Base-by-base conservation (phyloP, 1,140 invertebrate genomes). In the Mercenaria mercenaria region DNA sequence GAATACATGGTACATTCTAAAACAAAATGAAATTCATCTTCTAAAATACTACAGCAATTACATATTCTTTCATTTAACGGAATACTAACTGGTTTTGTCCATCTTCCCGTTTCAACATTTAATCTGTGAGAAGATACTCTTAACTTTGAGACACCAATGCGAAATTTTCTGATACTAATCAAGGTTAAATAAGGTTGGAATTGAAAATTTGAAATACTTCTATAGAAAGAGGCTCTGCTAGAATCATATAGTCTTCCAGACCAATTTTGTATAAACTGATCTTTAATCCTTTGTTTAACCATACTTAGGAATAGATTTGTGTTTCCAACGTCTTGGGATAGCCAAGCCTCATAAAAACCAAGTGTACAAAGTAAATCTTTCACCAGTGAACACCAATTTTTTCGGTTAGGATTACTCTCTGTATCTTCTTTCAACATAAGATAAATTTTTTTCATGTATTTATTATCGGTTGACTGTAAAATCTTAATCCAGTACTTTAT, bases 21-120 rank as follows among this genome's bases (percentile, higher is more conserved):
- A 82, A 61, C 15, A 82, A 82, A 82, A n/a, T 82, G 52, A 32
- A n/a, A 82, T 64, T 82, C 80, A 37, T 82, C 80, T n/a, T 82
- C 59, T 64, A 82, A 37, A 20, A 41, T 2, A 41, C 41, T 82
- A 39, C 80, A 82, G 1, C 13, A 37, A 41, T 39, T 15, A 67
- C 77, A 80, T 80, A 11, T 80, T 52, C 77, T 34, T n/a, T 80
- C 43, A 20, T 29, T 34, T 26, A 34, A 52, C 32, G 15, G n/a
- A 52, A 50, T n/a, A n/a, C n/a, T 56, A 13, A 11, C 11, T 37
- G 80, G 77, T 80, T 41, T 34, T 34, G 47, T 15, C 52, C 80
- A 64, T 29, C 43, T 80, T 10, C 77, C 43, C 15, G 29, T 41
- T 80, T 52, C 77, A 29, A 56, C 39, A 26, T 82, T 39, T 61